phyloP scores from a whole-genome alignment of 2,797 vertebrate genomes.

The Smutsia gigantea region DNA sequence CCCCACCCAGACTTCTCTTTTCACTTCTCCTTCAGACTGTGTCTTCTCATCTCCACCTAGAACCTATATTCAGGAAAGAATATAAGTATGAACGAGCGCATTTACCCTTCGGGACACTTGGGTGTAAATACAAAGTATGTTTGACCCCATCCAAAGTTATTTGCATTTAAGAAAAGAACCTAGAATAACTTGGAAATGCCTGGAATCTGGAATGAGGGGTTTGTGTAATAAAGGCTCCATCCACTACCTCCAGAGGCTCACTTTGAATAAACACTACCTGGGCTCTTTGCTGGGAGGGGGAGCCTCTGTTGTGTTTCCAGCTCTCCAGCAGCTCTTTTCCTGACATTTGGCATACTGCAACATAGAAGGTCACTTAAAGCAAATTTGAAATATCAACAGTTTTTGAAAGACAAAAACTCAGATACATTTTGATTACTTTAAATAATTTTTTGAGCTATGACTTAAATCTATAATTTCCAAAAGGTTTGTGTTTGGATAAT shows the following conservation, averaged over 20 bases:
- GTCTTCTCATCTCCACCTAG: not conserved
- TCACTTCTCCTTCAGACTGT: not conserved
- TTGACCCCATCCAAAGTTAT: not conserved
- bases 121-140: not conserved
- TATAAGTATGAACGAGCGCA: not conserved
- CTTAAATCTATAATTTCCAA: not conserved
- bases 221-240: not conserved
- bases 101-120: not conserved
- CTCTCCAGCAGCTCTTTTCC: not conserved
- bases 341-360: not conserved
- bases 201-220: not conserved
- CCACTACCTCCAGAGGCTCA: accelerated
- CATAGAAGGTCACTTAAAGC: not conserved
- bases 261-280: not conserved
- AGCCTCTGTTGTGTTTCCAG: accelerated
- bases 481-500: not conserved
- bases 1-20: not conserved
- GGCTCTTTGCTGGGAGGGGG: too few relatives aligned
- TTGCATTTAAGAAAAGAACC: not conserved
- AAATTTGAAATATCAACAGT: not conserved
- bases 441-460: not conserved
- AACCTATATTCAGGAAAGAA: not conserved
- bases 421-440: not conserved
- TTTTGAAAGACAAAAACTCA: not conserved
- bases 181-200: not conserved